A percentile compares a stretch with the other conserved stretches of the same genome.
Evolutionary conservation across 2,888 invertebrate species (phyloP).

Genomic region (Drosophila longiperda): DNA sequence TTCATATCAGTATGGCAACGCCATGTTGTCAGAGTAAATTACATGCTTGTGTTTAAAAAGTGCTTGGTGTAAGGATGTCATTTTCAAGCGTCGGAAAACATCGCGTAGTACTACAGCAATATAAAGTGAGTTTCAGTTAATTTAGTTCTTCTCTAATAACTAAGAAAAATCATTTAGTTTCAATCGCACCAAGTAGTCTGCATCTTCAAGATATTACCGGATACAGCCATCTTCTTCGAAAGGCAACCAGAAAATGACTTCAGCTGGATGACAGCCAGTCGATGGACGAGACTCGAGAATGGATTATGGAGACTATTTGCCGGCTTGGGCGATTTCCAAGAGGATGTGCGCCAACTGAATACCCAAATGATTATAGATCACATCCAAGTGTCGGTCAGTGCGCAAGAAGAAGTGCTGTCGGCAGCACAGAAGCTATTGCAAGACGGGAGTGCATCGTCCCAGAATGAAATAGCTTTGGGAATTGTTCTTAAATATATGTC

Average conservation of each 20-base stretch:
- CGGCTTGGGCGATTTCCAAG: constrained; percentile 24
- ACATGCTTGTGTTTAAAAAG: constrained; percentile 23
- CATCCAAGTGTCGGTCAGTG: constrained; percentile 45
- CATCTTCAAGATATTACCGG: constrained; percentile 50
- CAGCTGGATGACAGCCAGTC: constrained; percentile 57
- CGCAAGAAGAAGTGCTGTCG: constrained; percentile 14
- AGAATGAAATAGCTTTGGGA: constrained; percentile 32
- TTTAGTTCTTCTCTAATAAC: not conserved
- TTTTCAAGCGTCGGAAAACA: constrained; percentile 44
- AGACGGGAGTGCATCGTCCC: not conserved
- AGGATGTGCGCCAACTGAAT: constrained; percentile 36
- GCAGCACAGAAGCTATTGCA: constrained; percentile 19
- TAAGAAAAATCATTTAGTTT: constrained; percentile 35
- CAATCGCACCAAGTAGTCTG: constrained; percentile 43
- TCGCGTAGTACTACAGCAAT: constrained; percentile 56
- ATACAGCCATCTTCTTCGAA: constrained; percentile 21
- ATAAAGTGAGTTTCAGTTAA: constrained; percentile 33
- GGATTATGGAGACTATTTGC: constrained; percentile 43
- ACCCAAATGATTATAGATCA: constrained; percentile 51
- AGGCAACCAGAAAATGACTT: constrained; percentile 37
- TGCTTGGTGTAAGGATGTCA: constrained; percentile 38
- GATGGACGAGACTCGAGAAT: constrained; percentile 52
- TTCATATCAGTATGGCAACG: constrained; percentile 22
- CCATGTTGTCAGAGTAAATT: not conserved
- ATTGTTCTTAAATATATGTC: constrained; percentile 39